Base-by-base conservation (phyloP, 2,797 vertebrate species). In the Arrhamphus sclerolepis region DNA sequence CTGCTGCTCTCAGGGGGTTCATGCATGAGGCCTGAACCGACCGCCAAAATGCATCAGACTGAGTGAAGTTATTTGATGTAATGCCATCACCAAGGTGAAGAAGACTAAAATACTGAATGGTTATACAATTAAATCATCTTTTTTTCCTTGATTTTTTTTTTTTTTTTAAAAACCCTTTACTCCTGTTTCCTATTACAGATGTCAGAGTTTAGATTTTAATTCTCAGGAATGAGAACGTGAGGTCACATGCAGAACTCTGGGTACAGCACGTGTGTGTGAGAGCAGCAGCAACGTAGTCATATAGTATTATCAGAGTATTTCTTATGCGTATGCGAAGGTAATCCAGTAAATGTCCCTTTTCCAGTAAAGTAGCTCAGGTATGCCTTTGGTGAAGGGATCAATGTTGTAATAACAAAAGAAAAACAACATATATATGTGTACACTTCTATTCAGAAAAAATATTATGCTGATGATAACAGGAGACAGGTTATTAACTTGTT, bases 21-120 rank as follows among this genome's bases (percentile, higher is more conserved):
- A 13, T 1, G 46, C 75, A 69, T 48, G 42, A 75, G 51, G 48
- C 70, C 53, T 21, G 56, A 42, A 56, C 47, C n/a, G 19, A 61
- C 50, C 7, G 68, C 73, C 78, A 80, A 66, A 55, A 76, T 51
- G 26, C 3, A 28, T 42, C 4, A 29, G 56, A 50, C 26, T 21
- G 42, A 68, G 65, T 48, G 66, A 75, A 70, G 49, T 43, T 81
- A 63, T 82, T 81, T 85, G 74, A 84, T 78, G 71, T 72, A 65
- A 75, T 21, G 65, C 65, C 78, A 81, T 80, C 48, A 52, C 59
- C 46, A 63, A 82, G 74, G 70, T 72, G 57, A 73, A 64, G 71
- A 65, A 66, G 66, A 79, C 72, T 65, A 40, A 67, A 77, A 79
- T 38, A 66, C 53, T 24, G 75, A 51, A 65, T 53, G 75, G 56